Conservation (phyloP, 2,888 invertebrate species). For the Metopia argyrocephala region DNA sequence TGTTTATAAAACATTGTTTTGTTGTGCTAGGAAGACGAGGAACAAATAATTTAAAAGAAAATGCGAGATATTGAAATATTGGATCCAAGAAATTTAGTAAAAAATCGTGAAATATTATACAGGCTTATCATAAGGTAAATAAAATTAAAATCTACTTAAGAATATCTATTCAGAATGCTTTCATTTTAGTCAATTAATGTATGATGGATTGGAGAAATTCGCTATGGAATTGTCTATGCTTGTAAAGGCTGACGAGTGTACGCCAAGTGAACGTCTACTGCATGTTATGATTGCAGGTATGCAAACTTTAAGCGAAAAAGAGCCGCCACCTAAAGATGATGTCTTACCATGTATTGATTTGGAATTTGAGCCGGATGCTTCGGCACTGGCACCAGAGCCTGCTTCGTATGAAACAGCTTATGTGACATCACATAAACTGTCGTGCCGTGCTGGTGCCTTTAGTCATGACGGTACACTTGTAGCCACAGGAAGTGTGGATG, state of each 20-base stretch:
- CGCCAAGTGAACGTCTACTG: constrained; percentile 95
- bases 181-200: constrained; percentile 91
- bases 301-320: constrained; percentile 87
- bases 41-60: constrained; percentile 39
- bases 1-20: background rate
- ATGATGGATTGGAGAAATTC: constrained; percentile 97
- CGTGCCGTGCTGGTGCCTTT: constrained; percentile 97
- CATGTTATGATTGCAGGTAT: constrained; percentile 92
- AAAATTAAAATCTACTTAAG: background rate
- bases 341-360: constrained; percentile 83
- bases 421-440: constrained; percentile 98
- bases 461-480: constrained; percentile 96
- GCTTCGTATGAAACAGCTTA: constrained; percentile 99
- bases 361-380: constrained; percentile 97
- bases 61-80: constrained; percentile 79
- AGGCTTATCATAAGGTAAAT: constrained; percentile 93
- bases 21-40: background rate
- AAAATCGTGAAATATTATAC: constrained; percentile 92
- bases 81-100: constrained; percentile 88
- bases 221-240: constrained; percentile 90
- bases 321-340: constrained; percentile 78
- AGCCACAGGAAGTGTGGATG: constrained; percentile 98
- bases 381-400: constrained; percentile 95
- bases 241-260: constrained; percentile 95
- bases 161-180: background rate